Percentiles rank a stretch among this genome's conserved stretches.
Evolutionary conservation across 2,888 invertebrate genomes (phyloP).

Genomic region (Caenorhabditis becei): DNA sequence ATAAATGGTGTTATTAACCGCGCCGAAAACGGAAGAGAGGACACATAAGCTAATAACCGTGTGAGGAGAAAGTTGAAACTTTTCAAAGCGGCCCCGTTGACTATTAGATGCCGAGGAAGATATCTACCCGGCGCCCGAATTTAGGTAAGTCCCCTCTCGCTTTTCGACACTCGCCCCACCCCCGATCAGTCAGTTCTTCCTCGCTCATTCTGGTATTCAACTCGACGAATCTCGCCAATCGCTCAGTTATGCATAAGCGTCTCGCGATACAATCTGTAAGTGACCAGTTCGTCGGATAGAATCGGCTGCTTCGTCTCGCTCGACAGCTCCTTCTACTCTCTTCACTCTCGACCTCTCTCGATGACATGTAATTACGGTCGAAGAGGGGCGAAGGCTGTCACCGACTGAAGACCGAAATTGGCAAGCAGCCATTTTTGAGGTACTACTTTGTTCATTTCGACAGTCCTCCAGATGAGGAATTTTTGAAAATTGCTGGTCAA

Average conservation of each 20-base stretch:
- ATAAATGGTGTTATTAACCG: conserved; percentile 19
- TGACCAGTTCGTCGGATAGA: conserved; percentile 36
- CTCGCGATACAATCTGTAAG: conserved; percentile 33
- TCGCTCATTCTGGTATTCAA: neutral
- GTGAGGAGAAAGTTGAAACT: conserved; percentile 49
- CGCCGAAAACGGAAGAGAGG: conserved; percentile 30
- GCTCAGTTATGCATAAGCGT: conserved; percentile 29
- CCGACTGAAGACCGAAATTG: conserved; percentile 38
- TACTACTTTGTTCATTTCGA: conserved; percentile 19
- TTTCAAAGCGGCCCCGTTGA: conserved; percentile 10
- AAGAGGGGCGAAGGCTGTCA: conserved; percentile 23
- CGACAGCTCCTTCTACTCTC: neutral
- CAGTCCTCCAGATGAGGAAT: conserved; percentile 2
- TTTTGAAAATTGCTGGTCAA: conserved; percentile 6
- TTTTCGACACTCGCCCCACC: conserved; percentile 28
- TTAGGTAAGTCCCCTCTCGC: conserved; percentile 20
- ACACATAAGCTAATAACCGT: conserved; percentile 31
- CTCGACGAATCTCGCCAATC: conserved; percentile 12
- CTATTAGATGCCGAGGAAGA: conserved; percentile 13
- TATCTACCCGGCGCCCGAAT: conserved; percentile 12
- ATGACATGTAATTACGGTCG: conserved; percentile 44
- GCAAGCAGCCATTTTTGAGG: conserved; percentile 15
- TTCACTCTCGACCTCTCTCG: conserved; percentile 14
- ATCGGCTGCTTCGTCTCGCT: neutral
- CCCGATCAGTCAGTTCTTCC: neutral